These are phyloP conservation scores for Parasteatoda lunata DNA, from an alignment of 2,888 invertebrate genomes.

Conservation along the genomic window DNA sequence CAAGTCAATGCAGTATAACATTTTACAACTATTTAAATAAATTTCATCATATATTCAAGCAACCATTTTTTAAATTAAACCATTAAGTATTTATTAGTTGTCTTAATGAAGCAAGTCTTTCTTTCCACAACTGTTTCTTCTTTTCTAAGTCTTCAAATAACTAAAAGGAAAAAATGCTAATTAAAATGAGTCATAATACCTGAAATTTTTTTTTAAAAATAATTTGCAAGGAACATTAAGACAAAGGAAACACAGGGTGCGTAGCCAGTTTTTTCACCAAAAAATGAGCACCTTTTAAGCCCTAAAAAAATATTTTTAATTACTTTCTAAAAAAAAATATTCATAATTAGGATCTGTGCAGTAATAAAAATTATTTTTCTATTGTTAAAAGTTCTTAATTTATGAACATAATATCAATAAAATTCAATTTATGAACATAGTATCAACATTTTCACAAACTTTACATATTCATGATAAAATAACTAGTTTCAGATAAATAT, in stretches of 20 bases:
- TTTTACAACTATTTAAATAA: neutral
- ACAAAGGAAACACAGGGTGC: neutral
- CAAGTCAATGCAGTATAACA: neutral
- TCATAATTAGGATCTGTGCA: too few relatives aligned
- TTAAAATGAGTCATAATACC: too few relatives aligned
- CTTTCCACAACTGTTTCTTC: conserved; percentile 51
- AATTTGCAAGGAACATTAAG: neutral
- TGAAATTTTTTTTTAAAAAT: neutral
- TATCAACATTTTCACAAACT: too few relatives aligned
- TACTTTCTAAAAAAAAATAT: too few relatives aligned
- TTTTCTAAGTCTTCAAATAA: conserved; percentile 47
- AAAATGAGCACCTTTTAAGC: too few relatives aligned
- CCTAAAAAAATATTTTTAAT: too few relatives aligned
- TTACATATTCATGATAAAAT: too few relatives aligned
- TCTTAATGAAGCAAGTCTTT: conserved; percentile 37
- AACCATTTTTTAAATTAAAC: neutral
- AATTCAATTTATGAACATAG: too few relatives aligned
- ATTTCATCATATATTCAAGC: neutral
- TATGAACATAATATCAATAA: too few relatives aligned
- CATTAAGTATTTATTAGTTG: conserved; percentile 10
- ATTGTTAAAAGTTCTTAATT: too few relatives aligned
- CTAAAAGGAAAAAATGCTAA: conserved; percentile 17
- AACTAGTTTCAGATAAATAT: too few relatives aligned
- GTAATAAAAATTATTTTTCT: too few relatives aligned
- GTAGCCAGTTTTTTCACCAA: neutral